phyloP scores from a whole-genome alignment of 2,888 invertebrate genomes.

The Hymenopus coronatus region DNA sequence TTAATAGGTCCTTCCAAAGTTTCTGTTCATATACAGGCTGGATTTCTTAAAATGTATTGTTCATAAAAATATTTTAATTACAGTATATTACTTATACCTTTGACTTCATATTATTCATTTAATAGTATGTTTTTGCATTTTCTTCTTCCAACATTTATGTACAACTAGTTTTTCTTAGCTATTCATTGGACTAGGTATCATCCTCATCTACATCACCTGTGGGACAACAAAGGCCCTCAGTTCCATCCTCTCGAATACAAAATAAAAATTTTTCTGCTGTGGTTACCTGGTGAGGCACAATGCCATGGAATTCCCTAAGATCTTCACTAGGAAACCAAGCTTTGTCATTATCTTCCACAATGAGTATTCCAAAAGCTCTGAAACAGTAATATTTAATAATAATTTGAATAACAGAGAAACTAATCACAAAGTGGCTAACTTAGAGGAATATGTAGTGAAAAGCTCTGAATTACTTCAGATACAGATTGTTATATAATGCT shows the following conservation, averaged over 20 bases:
- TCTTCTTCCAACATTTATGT: not conserved
- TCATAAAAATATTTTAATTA: not conserved
- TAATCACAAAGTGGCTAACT: too few relatives aligned
- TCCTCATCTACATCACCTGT: slow-evolving; percentile 59
- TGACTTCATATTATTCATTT: not conserved
- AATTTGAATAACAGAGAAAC: not conserved
- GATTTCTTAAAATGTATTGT: not conserved
- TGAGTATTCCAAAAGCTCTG: slow-evolving; percentile 73
- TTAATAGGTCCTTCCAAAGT: not conserved
- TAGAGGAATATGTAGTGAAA: too few relatives aligned
- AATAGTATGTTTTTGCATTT: not conserved
- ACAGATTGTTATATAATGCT: too few relatives aligned
- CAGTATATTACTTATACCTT: not conserved
- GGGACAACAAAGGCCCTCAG: slow-evolving; percentile 79
- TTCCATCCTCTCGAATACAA: slow-evolving; percentile 79
- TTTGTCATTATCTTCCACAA: slow-evolving; percentile 85
- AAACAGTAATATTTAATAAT: slow-evolving; percentile 37
- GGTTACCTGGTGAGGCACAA: slow-evolving; percentile 79
- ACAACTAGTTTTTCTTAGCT: not conserved
- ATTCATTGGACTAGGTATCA: slow-evolving; percentile 36
- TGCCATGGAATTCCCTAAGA: slow-evolving; percentile 83
- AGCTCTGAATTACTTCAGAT: too few relatives aligned
- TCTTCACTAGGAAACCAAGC: slow-evolving; percentile 92
- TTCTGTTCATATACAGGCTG: not conserved
- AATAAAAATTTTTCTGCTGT: slow-evolving; percentile 74